phyloP scores from a whole-genome alignment of 2,888 invertebrate genomes.

The Parnassius mnemosyne region DNA sequence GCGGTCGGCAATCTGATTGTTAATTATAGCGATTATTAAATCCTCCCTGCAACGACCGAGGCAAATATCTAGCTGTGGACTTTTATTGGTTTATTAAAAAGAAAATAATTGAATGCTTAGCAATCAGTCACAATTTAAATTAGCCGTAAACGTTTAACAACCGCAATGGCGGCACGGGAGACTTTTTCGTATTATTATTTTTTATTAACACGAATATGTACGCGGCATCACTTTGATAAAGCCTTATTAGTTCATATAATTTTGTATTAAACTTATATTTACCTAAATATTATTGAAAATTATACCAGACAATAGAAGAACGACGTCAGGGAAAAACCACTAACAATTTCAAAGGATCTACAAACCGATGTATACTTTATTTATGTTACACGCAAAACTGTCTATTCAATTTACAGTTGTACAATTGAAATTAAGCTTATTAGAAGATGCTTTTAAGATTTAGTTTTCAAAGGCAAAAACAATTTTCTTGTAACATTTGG shows the following conservation, averaged over 20 bases:
- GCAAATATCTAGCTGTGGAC: no score
- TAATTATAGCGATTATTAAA: no score
- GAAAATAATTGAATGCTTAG: no score
- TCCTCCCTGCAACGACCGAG: no score
- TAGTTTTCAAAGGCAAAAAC: neutral
- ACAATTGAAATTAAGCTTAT: slow-evolving; percentile 1
- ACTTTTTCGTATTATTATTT: no score
- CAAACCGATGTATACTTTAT: slow-evolving; percentile 25
- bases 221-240: neutral
- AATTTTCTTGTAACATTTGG: neutral
- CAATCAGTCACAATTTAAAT: no score
- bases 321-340: slow-evolving; percentile 33
- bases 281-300: slow-evolving; percentile 35
- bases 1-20: no score
- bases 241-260: slow-evolving; percentile 2
- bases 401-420: slow-evolving; percentile 26
- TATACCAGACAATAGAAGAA: slow-evolving; percentile 23
- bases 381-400: slow-evolving; percentile 37
- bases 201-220: no score
- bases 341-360: slow-evolving; percentile 35
- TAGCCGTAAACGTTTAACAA: no score
- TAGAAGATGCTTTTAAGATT: neutral
- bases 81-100: no score
- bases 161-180: no score
- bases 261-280: slow-evolving; percentile 29